A percentile compares a stretch with the other conserved stretches of the same genome.
These are phyloP conservation scores for Phacellophora camtschatica DNA, from an alignment of 30 jellyfish, hydroid and myxozoan genomes.

Conservation along the genomic window DNA sequence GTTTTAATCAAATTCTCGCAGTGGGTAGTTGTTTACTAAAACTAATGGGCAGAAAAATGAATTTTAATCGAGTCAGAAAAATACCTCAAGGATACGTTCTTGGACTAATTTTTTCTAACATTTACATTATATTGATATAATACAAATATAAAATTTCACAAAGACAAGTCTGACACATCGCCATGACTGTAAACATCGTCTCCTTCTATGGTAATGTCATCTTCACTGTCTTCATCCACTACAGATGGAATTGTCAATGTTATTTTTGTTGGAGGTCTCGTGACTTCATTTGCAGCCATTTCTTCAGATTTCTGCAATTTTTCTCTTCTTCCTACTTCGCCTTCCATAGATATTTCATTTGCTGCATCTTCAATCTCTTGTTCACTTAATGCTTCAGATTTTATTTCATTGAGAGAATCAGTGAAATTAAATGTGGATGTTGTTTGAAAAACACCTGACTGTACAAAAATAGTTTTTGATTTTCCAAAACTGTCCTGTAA, in stretches of 20 bases:
- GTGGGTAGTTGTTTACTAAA: too few relatives aligned
- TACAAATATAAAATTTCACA: neutral
- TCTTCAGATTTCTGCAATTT: neutral
- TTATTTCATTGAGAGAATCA: constrained; percentile 45
- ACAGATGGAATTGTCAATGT: constrained; percentile 64
- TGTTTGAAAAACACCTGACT: constrained; percentile 48
- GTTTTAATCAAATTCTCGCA: too few relatives aligned
- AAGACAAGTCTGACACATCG: constrained; percentile 31
- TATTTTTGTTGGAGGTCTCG: constrained; percentile 38
- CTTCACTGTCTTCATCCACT: constrained; percentile 70
- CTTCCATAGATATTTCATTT: neutral
- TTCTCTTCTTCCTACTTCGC: neutral
- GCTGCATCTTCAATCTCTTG: constrained; percentile 7
- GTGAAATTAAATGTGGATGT: constrained; percentile 51
- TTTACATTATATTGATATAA: neutral
- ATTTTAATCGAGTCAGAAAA: too few relatives aligned
- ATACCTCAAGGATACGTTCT: too few relatives aligned
- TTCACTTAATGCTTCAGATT: neutral
- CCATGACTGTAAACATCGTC: constrained; percentile 45
- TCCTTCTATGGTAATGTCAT: constrained; percentile 45
- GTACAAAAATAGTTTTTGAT: constrained; percentile 42
- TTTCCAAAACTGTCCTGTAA: neutral
- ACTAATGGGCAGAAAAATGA: too few relatives aligned
- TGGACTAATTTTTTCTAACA: too few relatives aligned
- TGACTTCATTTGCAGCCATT: neutral